These are phyloP conservation scores for Phthorimaea operculella DNA, from an alignment of 1,140 invertebrate genomes.

Conservation along the genomic window DNA sequence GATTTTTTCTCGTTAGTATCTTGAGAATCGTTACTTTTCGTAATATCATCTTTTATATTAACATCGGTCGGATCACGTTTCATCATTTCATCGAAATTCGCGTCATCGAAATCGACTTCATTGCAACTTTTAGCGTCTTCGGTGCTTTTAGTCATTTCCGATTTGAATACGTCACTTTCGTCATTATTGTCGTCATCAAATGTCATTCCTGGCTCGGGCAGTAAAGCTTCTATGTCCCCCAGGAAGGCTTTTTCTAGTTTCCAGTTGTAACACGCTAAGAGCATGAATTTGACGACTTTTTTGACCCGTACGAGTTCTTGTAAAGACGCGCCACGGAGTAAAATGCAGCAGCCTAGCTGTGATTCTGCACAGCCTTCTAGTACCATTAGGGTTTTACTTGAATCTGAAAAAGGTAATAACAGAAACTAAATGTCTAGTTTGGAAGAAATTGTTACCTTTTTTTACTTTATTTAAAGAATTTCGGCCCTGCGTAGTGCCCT, in stretches of 20 bases:
- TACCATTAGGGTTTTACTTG: slow-evolving; percentile 89
- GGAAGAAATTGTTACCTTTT: too few relatives aligned
- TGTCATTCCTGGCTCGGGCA: slow-evolving; percentile 64
- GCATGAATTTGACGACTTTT: slow-evolving; percentile 81
- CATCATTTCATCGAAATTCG: neutral
- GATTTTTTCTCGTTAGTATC: neutral
- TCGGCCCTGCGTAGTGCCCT: slow-evolving; percentile 86
- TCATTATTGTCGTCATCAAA: slow-evolving; percentile 35
- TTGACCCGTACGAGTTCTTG: slow-evolving; percentile 87
- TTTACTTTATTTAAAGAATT: too few relatives aligned
- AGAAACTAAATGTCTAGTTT: too few relatives aligned
- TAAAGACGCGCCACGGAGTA: slow-evolving; percentile 82
- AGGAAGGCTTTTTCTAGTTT: slow-evolving; percentile 91
- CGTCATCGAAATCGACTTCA: slow-evolving; percentile 7
- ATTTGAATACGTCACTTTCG: slow-evolving; percentile 8
- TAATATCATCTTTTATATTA: neutral
- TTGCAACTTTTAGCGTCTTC: slow-evolving; percentile 1
- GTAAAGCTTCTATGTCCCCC: slow-evolving; percentile 82
- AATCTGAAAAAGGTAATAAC: slow-evolving; percentile 68
- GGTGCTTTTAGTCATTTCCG: slow-evolving; percentile 6
- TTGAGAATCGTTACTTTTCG: neutral
- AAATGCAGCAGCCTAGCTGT: slow-evolving; percentile 88
- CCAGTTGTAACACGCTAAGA: slow-evolving; percentile 92
- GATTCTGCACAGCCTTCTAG: slow-evolving; percentile 90
- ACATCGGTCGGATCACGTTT: neutral